Evolutionary conservation across 2,797 vertebrate species (phyloP), one percentile per base, ranked within the genome.

Genomic region (Phalloptychus januarius): DNA sequence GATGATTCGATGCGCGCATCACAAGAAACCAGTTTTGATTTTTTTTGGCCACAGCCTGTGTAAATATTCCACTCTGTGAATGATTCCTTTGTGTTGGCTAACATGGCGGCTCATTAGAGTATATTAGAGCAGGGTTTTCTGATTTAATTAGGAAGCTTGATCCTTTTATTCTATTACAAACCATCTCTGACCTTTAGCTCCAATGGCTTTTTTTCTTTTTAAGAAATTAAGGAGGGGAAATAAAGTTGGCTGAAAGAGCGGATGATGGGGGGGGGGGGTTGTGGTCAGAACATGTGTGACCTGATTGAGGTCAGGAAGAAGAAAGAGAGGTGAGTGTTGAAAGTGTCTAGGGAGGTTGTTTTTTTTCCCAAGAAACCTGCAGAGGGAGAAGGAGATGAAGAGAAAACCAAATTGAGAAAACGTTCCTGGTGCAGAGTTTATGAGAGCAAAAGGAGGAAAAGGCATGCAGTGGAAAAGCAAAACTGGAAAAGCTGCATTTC

Each of bases 1-100:
- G 83, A 86, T 76, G 79, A 78, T 82, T 76, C 82, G 77, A 86
- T 83, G 84, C 71, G 77, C 80, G 76, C n/a, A 84, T 88, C 84
- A 91, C 86, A 91, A 80, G 80, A 84, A 89, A 86, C 80, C 73
- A 77, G 71, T 87, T 86, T 85, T 28, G 54, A 83, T 72, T 81
- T 76, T 78, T 20, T 72, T 11, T 85, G 86, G 77, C 82, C 79
- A 63, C n/a, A 18, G 0, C 81, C 76, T 82, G 74, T 50, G 42
- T 33, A 56, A 50, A 46, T 72, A 75, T 74, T 45, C 61, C 44
- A 3, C 80, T 50, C 25, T 77, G 77, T 88, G 82, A 91, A 85
- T 65, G 25, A 77, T 63, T 31, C 13, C 80, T 84, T 85, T 92
- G 89, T 89, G 72, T 63, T 78, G 74, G 50, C 56, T 25, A 79